These are phyloP conservation scores for Phyllostomus discolor DNA, from an alignment of 2,113 vertebrate genomes.

Conservation along the genomic window DNA sequence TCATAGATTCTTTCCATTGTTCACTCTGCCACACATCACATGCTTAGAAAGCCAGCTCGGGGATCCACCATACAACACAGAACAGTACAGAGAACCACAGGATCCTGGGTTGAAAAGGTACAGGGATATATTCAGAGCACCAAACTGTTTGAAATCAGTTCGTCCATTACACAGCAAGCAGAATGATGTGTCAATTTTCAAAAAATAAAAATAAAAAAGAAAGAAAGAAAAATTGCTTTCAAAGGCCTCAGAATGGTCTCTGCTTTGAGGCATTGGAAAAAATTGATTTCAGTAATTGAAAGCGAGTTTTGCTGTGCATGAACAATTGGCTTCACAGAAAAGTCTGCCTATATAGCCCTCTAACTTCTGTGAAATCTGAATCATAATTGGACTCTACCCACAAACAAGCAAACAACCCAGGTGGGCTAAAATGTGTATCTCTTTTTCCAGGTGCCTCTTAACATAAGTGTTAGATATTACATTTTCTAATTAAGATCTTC, in stretches of 20 bases:
- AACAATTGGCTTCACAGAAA: neutral
- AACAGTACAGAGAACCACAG: neutral
- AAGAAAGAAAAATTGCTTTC: constrained; percentile 26
- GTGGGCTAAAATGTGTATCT: neutral
- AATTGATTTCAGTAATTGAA: constrained; percentile 64
- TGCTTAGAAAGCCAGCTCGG: neutral
- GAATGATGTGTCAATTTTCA: neutral
- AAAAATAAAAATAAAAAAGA: constrained; percentile 28
- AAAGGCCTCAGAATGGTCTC: constrained; percentile 17
- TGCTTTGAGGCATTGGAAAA: constrained; percentile 53
- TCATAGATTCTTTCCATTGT: neutral
- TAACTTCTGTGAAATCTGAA: neutral
- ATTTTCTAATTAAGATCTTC: neutral
- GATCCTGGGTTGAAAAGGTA: neutral
- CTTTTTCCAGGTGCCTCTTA: neutral
- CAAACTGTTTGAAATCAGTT: neutral
- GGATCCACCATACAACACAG: neutral
- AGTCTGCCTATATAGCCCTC: neutral
- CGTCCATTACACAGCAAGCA: constrained; percentile 15
- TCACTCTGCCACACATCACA: neutral
- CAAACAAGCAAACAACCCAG: neutral
- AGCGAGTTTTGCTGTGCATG: constrained; percentile 21
- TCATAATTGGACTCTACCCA: neutral
- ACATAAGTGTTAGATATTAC: neutral
- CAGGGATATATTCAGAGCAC: neutral